Conservation (phyloP, 2,797 vertebrate species). For the Psittacula derbiana region DNA sequence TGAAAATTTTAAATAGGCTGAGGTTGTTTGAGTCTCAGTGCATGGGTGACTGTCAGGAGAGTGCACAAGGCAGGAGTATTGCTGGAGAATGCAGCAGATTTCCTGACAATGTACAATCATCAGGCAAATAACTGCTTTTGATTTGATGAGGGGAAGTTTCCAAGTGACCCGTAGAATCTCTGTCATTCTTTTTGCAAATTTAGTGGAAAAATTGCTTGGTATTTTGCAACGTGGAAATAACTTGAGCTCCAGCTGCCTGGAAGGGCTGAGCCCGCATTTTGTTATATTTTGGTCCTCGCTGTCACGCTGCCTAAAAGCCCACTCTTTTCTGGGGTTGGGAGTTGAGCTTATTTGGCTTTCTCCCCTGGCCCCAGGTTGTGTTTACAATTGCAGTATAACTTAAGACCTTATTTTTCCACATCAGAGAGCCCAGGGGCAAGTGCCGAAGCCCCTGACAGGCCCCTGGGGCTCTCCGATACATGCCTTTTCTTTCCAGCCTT, state of each 20-base stretch:
- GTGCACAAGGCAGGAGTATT: neutral
- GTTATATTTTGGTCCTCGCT: fast-evolving
- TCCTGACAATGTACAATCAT: neutral
- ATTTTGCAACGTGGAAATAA: slow-evolving; percentile 31
- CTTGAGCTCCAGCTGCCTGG: neutral
- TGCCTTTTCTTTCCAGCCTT: neutral
- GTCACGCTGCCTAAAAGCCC: neutral
- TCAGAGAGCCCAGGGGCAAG: neutral
- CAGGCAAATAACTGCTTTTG: neutral
- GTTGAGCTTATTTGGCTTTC: neutral
- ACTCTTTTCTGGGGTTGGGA: neutral
- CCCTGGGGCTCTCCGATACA: neutral
- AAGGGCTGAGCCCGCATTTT: fast-evolving
- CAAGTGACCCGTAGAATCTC: neutral
- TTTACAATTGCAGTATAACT: neutral
- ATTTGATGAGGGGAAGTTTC: neutral
- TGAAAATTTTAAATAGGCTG: neutral
- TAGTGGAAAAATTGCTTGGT: neutral
- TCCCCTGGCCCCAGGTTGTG: neutral
- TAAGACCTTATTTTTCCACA: neutral
- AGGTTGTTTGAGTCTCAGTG: neutral
- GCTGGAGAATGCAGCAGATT: neutral
- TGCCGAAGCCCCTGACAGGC: neutral
- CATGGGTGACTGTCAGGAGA: neutral
- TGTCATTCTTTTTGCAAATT: neutral